Percentiles rank a stretch among this genome's conserved stretches.
These are phyloP conservation scores for Agelaius phoeniceus DNA, from an alignment of 2,113 vertebrate species.

Conservation along the genomic window DNA sequence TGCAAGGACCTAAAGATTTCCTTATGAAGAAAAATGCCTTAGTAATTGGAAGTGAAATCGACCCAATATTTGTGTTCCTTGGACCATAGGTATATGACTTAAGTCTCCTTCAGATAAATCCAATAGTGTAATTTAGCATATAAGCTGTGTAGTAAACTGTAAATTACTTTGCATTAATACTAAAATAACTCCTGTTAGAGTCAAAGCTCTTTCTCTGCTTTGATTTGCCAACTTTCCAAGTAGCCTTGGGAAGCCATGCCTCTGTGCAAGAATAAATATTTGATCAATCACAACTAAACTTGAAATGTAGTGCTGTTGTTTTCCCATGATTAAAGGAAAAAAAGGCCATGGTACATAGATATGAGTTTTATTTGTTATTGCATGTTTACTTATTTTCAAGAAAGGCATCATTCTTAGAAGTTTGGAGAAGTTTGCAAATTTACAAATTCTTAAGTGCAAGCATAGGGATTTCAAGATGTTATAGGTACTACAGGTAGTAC, in stretches of 20 bases:
- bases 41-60: neutral
- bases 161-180: neutral
- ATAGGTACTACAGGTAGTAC: neutral
- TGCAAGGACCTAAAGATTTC: neutral
- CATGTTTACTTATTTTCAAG: neutral
- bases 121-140: neutral
- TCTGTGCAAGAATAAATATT: neutral
- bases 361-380: neutral
- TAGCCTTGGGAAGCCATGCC: neutral
- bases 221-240: neutral
- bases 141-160: neutral
- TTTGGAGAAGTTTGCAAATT: neutral
- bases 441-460: neutral
- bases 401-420: neutral
- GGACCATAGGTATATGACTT: neutral
- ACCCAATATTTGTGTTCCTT: neutral
- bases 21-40: neutral
- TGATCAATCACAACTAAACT: neutral
- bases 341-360: neutral
- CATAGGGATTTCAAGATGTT: neutral
- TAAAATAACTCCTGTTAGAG: neutral
- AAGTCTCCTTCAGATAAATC: neutral
- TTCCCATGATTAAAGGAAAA: neutral
- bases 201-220: neutral
- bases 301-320: neutral